Base-by-base conservation (phyloP, 2,888 invertebrate genomes). In the Drosophila birchii region DNA sequence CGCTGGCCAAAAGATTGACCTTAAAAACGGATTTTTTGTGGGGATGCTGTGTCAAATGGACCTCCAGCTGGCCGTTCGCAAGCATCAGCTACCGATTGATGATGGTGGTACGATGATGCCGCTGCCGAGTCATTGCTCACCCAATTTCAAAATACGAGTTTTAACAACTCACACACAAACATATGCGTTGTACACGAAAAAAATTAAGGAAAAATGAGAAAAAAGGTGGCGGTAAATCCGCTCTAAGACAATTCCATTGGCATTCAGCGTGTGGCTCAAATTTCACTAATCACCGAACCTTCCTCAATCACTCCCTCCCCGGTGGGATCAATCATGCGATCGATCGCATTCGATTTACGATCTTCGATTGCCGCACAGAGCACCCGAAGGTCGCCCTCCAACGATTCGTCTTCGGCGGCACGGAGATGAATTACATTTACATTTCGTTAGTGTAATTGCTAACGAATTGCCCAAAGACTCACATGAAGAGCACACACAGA, bases 111-210 rank as follows among this genome's bases (percentile, higher is more conserved):
- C 51, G 63, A 39, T 64, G 55, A 39, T 32, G 72, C 59, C 41
- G 56, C 72, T 43, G 73, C 86, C 84, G 85, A 84, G 84, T 84
- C 84, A 89, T 89, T 81, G 88, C 78, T 87, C 86, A 87, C 82
- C 84, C 83, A 89, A 81, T 84, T 84, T 87, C 81, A 76, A 88
- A 84, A 85, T 49, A 51, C 51, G 34, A 51, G 51, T 51, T 55
- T 78, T 84, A 78, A 80, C 75, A 75, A 69, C 70, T 29, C 57
- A 75, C 75, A 75, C 62, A 56, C 57, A 69, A 5, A 26, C 5
- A 12, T 7, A 12, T 43, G 7, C 14, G 6, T 8, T 67, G 59
- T 62, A 79, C 49, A 20, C 43, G 49, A 58, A 58, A 53, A 51
- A 62, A 83, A 53, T 39, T 38, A 44, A 23, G 59, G 26, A 38